Evolutionary conservation across 2,888 invertebrate species (phyloP).

Genomic region (Diabrotica balteata): DNA sequence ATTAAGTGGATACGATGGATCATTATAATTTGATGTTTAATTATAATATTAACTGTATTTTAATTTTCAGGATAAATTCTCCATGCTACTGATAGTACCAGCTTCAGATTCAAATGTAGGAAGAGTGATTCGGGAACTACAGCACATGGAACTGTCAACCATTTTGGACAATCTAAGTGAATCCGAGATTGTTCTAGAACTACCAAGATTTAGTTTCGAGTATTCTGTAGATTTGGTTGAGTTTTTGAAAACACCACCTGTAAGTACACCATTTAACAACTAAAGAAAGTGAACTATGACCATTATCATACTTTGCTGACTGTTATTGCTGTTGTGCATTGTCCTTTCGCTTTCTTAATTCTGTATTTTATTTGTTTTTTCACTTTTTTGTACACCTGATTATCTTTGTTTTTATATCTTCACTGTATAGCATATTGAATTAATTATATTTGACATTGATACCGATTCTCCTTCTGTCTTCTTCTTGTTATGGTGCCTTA

Average conservation of each 20-base stretch:
- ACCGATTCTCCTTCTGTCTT: too few relatives aligned
- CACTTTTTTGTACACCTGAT: too few relatives aligned
- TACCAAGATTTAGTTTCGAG: conserved; percentile 70
- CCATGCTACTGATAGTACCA: conserved; percentile 64
- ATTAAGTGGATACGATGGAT: not conserved
- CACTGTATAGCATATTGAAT: too few relatives aligned
- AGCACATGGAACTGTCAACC: conserved; percentile 63
- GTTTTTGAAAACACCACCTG: conserved; percentile 52
- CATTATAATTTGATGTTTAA: conserved; percentile 1
- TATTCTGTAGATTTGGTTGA: conserved; percentile 64
- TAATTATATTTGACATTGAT: too few relatives aligned
- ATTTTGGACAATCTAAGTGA: conserved; percentile 61
- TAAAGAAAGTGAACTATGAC: too few relatives aligned
- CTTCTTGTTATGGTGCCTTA: too few relatives aligned
- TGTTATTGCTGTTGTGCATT: too few relatives aligned
- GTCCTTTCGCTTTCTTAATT: too few relatives aligned
- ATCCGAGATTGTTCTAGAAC: conserved; percentile 63
- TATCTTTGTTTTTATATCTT: too few relatives aligned
- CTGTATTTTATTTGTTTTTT: too few relatives aligned
- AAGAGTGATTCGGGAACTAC: conserved; percentile 65
- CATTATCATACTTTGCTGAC: too few relatives aligned
- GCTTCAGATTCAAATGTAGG: conserved; percentile 61
- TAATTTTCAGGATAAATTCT: conserved; percentile 34
- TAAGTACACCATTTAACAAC: too few relatives aligned
- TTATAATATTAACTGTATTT: conserved; percentile 7